These are phyloP conservation scores for Aleiodes testaceus DNA, from an alignment of 2,888 invertebrate species.

Conservation along the genomic window DNA sequence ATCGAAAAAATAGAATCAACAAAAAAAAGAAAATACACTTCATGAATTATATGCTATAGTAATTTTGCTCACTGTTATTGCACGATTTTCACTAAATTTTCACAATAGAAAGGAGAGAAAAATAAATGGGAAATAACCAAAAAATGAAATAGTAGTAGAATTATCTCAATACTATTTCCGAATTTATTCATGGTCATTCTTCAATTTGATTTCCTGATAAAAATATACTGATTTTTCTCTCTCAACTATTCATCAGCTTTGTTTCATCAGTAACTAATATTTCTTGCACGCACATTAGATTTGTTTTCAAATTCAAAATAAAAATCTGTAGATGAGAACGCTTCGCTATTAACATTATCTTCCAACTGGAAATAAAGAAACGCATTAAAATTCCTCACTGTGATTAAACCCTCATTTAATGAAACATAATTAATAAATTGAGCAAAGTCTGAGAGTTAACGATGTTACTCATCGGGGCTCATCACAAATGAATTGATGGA, in stretches of 20 bases:
- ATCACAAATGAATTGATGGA: conserved; percentile 19
- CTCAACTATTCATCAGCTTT: too few species aligned
- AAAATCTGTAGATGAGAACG: conserved; percentile 5
- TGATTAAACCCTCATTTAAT: conserved; percentile 15
- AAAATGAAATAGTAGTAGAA: neutral
- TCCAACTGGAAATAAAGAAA: neutral
- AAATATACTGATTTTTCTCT: too few species aligned
- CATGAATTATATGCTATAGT: neutral
- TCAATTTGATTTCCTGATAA: too few species aligned
- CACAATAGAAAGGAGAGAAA: neutral
- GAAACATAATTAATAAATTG: conserved; percentile 14
- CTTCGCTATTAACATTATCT: conserved; percentile 5
- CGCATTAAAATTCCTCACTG: conserved; percentile 13
- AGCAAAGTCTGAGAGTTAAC: conserved; percentile 12
- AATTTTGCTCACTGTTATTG: neutral
- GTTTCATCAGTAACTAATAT: too few species aligned
- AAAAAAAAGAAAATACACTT: conserved; percentile 10
- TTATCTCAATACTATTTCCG: neutral
- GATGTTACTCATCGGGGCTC: conserved; percentile 16
- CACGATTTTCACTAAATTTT: too few species aligned
- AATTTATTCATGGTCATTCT: too few species aligned
- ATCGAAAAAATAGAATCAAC: conserved; percentile 41
- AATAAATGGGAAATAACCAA: neutral
- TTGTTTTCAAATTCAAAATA: too few species aligned
- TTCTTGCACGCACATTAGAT: too few species aligned